Base-by-base conservation (phyloP, 1,140 invertebrate species). In the Drosophila ironensis region DNA sequence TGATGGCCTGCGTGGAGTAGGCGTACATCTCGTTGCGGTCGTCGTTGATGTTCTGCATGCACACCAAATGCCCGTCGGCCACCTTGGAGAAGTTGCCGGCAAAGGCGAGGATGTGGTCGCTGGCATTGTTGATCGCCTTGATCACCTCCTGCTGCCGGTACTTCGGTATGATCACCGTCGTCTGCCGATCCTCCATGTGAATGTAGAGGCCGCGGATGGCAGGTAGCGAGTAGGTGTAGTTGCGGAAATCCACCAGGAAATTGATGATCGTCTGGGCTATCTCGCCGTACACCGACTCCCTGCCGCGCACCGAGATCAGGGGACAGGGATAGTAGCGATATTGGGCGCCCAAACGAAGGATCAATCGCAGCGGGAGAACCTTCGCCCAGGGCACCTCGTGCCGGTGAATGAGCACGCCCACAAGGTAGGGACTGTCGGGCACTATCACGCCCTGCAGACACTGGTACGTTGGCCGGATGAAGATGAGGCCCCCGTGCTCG, bases 241-340 rank as follows among this genome's bases (percentile, higher is more conserved):
- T 97, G 47, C 96, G 92, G 88, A 97, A 97, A 91, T 97, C 96
- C 3, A 96, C 96, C 47, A 97, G 90, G 27, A 97, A 92, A 91
- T 96, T 97, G 91, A 97, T 97, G 40, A 98, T 96, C 5, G 96
- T 97, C 75, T 97, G 96, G 7, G 96, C 96, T 51, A 97, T 96
- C 91, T 98, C 96, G 38, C 93, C 95, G 89, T 95, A 98, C 1
- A 97, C 94, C 0, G 96, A 94, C 53, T 96, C 95, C 9, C 97
- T 89, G 81, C 94, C 92, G 12, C 95, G 91, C 14, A 95, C 93
- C n/a, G 96, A 96, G 17, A 97, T 93, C 19, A 97, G 89, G 0
- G 96, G 95, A 88, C 95, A 96, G 1, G 97, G 97, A 91, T 97
- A 98, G 88, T 96, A 97, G 64, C 95, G 92, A 91, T 95, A 96